Conservation (phyloP, 2,113 vertebrate genomes). For the Erpornis zantholeuca region DNA sequence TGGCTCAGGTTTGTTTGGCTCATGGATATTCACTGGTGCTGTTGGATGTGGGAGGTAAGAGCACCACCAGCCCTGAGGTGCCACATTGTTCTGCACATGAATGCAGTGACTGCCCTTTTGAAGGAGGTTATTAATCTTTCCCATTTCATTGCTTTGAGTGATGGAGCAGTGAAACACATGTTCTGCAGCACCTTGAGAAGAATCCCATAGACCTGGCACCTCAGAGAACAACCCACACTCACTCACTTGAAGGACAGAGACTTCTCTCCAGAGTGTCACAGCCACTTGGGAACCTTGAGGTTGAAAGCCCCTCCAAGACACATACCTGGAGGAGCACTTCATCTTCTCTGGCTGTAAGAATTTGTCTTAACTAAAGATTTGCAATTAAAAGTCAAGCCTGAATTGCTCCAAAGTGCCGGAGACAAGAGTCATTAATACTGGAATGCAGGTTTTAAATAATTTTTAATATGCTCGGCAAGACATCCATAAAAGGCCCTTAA, state of each 20-base stretch:
- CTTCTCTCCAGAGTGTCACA: background rate
- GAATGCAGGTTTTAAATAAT: slow-evolving; percentile 29
- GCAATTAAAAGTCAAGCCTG: slow-evolving; percentile 34
- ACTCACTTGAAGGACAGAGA: background rate
- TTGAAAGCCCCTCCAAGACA: rapidly evolving
- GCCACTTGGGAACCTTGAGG: background rate
- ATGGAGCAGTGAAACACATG: background rate
- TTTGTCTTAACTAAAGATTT: background rate
- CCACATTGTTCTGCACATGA: background rate
- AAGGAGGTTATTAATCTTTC: background rate
- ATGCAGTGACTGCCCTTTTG: background rate
- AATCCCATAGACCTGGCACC: background rate
- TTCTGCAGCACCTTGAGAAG: background rate
- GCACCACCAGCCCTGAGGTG: background rate
- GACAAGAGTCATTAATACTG: slow-evolving; percentile 37
- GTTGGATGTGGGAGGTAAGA: background rate
- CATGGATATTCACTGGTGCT: rapidly evolving
- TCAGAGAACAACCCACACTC: rapidly evolving
- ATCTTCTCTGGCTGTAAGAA: background rate
- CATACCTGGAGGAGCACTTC: background rate
- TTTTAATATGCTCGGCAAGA: slow-evolving; percentile 42
- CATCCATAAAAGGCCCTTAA: slow-evolving; percentile 5
- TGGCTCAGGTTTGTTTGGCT: background rate
- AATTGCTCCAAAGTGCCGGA: background rate
- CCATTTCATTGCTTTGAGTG: background rate